Percentiles rank a stretch among this genome's conserved stretches.
Evolutionary conservation across 2,888 invertebrate species (phyloP).

Genomic region (Drosophila mulleri): DNA sequence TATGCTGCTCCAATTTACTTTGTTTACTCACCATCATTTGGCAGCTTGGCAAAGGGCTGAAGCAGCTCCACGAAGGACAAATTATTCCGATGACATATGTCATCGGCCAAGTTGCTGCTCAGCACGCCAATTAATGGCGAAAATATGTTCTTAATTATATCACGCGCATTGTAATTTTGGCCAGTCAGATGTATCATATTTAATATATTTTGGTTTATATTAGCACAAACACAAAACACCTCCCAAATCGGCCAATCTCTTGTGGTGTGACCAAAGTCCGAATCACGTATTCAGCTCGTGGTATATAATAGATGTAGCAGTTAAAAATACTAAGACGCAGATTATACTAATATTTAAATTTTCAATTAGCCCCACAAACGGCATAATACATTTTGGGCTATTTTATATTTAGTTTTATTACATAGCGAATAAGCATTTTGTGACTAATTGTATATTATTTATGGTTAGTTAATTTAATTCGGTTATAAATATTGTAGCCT

Average conservation of each 20-base stretch:
- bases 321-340: neutral
- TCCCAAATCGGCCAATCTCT: conserved; percentile 38
- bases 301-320: neutral
- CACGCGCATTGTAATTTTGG: conserved; percentile 90
- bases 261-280: conserved; percentile 36
- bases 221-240: conserved; percentile 34
- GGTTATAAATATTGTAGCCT: neutral
- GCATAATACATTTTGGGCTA: neutral
- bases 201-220: conserved; percentile 30
- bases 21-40: conserved; percentile 88
- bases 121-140: conserved; percentile 95
- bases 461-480: neutral
- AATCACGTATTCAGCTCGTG: neutral
- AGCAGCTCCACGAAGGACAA: conserved; percentile 94
- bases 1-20: neutral
- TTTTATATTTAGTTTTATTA: neutral
- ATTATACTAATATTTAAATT: conserved; percentile 8
- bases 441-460: neutral
- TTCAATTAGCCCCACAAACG: neutral
- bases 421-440: neutral
- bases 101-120: conserved; percentile 93
- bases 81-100: conserved; percentile 95
- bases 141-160: conserved; percentile 95
- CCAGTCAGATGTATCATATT: conserved; percentile 86
- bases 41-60: conserved; percentile 94